phyloP scores from a whole-genome alignment of 2,888 invertebrate genomes.

The Tortrix viridana region DNA sequence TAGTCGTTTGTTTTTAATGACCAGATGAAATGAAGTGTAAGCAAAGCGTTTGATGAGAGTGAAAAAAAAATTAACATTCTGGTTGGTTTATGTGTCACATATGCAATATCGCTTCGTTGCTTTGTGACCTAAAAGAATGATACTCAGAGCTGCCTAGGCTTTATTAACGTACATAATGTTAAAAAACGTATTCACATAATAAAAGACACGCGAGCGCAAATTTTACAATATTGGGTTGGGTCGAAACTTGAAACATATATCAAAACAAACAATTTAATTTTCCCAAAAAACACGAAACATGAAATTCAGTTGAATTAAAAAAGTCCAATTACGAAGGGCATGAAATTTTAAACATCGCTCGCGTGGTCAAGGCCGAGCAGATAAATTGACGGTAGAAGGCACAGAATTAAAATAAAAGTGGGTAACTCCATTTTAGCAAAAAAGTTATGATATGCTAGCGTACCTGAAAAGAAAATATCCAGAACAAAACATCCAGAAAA shows the following conservation, averaged over 20 bases:
- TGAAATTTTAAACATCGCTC: conserved; percentile 7
- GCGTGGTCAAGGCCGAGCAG: background rate
- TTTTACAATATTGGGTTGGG: conserved; percentile 15
- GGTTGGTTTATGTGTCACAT: too few relatives aligned
- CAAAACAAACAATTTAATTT: conserved; percentile 20
- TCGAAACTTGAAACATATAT: conserved; percentile 18
- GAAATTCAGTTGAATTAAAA: conserved; percentile 16
- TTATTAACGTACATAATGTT: too few relatives aligned
- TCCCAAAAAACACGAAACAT: background rate
- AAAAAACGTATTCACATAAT: conserved; percentile 1
- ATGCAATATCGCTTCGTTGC: too few relatives aligned
- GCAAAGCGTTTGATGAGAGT: too few relatives aligned
- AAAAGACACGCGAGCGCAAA: background rate
- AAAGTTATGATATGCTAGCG: background rate
- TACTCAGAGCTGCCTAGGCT: too few relatives aligned
- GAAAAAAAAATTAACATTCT: too few relatives aligned
- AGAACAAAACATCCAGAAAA: too few relatives aligned
- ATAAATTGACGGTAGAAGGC: background rate
- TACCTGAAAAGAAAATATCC: too few relatives aligned
- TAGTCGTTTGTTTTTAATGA: too few relatives aligned
- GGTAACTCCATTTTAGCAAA: background rate
- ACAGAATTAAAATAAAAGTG: conserved; percentile 1
- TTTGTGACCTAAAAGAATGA: too few relatives aligned
- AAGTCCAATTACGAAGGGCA: conserved; percentile 1
- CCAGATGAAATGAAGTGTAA: too few relatives aligned